Conservation (phyloP, 2,113 vertebrate species). For the Silurus meridionalis region DNA sequence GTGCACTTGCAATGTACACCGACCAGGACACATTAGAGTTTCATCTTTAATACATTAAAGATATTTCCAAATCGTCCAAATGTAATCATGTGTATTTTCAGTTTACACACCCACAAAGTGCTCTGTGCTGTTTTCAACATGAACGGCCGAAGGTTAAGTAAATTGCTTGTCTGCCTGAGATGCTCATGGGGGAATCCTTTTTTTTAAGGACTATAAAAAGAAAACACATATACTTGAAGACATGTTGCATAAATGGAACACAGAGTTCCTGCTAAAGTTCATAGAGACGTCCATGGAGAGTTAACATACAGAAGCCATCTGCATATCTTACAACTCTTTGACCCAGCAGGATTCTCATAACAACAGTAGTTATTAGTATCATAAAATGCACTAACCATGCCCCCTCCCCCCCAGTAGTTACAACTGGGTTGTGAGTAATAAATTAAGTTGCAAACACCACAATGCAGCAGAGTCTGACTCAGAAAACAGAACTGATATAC, state of each 20-base stretch:
- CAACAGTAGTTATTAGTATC: not conserved
- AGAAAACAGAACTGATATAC: not conserved
- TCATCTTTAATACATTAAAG: not conserved
- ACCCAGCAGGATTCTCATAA: slow-evolving; percentile 5
- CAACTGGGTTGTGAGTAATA: slow-evolving; percentile 15
- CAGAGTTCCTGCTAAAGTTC: not conserved
- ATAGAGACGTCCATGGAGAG: not conserved
- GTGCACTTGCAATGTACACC: not conserved
- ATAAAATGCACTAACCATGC: slow-evolving; percentile 3
- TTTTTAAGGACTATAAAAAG: not conserved
- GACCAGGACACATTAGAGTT: not conserved
- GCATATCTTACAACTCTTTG: not conserved
- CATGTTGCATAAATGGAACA: not conserved
- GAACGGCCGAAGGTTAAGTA: not conserved
- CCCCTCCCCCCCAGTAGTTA: not conserved
- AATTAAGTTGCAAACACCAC: slow-evolving; percentile 4
- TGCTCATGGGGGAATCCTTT: not conserved
- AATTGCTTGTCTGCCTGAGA: not conserved
- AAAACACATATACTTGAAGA: not conserved
- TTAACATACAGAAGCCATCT: not conserved
- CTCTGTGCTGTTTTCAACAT: not conserved
- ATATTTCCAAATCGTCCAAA: too few relatives aligned
- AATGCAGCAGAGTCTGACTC: not conserved
- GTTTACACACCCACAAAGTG: not conserved
- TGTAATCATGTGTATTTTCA: not conserved